Evolutionary conservation across 2,888 invertebrate genomes (phyloP).

Genomic region (Standfussiana lucernea): DNA sequence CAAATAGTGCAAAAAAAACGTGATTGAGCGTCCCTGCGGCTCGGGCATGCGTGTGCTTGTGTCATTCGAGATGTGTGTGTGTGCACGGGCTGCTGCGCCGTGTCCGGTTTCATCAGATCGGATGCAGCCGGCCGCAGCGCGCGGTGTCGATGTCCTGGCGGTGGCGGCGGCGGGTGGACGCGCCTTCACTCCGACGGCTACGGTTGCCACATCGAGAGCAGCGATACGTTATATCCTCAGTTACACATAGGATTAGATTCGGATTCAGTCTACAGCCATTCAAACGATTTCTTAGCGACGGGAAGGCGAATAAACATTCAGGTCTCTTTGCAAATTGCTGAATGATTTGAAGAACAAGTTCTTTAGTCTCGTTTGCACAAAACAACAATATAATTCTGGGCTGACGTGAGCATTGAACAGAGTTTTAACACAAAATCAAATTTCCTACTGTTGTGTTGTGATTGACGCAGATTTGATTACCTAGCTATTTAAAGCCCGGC

Average conservation of each 20-base stretch:
- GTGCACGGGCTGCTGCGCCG: constrained; percentile 55
- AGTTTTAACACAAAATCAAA: constrained; percentile 16
- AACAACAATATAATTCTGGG: constrained; percentile 25
- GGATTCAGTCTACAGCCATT: constrained; percentile 1
- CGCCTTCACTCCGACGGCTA: constrained; percentile 21
- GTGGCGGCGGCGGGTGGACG: constrained; percentile 28
- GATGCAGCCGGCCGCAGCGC: constrained; percentile 60
- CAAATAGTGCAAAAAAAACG: constrained; percentile 66
- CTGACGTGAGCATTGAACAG: constrained; percentile 1
- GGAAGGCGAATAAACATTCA: not conserved
- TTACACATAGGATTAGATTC: not conserved
- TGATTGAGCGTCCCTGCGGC: constrained; percentile 39
- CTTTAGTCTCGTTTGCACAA: constrained; percentile 1
- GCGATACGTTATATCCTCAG: constrained; percentile 8
- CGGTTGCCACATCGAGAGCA: constrained; percentile 39
- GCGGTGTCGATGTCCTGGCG: constrained; percentile 55
- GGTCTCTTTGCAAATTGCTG: not conserved
- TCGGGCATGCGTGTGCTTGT: constrained; percentile 10
- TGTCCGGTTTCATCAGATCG: constrained; percentile 65
- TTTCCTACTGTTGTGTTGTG: constrained; percentile 14
- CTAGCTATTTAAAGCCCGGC: constrained; percentile 7
- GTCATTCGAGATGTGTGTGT: constrained; percentile 30
- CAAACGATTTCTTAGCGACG: not conserved
- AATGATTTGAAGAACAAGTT: constrained; percentile 20
- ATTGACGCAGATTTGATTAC: constrained; percentile 24